phyloP scores from a whole-genome alignment of 2,113 vertebrate species.

The Leucosticte australis region DNA sequence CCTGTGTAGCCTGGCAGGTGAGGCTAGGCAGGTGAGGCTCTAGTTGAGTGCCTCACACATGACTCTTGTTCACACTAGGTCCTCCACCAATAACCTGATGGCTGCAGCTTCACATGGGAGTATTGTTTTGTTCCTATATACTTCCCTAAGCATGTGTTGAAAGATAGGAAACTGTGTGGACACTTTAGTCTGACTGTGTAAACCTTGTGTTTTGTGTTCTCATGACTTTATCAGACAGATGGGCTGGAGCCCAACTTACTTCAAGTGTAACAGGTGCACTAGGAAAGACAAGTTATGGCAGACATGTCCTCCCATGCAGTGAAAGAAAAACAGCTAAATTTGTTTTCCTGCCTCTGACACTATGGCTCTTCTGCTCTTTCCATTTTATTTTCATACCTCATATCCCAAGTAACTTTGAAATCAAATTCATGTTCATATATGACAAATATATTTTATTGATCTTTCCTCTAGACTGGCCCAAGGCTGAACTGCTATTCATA shows the following conservation, averaged over 20 bases:
- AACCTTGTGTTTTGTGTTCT: not conserved
- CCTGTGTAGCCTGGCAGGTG: not conserved
- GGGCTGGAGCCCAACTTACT: not conserved
- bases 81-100: not conserved
- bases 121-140: not conserved
- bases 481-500: not conserved
- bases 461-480: not conserved
- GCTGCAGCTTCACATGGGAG: not conserved
- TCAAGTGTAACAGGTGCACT: fast-evolving
- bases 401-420: not conserved
- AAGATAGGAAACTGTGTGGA: not conserved
- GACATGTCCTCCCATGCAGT: not conserved
- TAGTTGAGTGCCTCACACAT: not conserved
- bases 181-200: not conserved
- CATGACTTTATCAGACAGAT: not conserved
- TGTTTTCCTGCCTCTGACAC: not conserved
- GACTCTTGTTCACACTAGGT: not conserved
- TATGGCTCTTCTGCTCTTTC: not conserved
- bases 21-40: not conserved
- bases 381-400: not conserved
- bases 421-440: not conserved
- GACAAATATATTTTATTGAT: not conserved
- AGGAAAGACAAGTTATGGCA: not conserved
- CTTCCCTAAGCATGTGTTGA: not conserved
- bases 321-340: not conserved